A percentile compares a stretch with the other conserved stretches of the same genome.
These are phyloP conservation scores for Matsumyia berberina DNA, from an alignment of 2,888 invertebrate genomes.

Conservation along the genomic window DNA sequence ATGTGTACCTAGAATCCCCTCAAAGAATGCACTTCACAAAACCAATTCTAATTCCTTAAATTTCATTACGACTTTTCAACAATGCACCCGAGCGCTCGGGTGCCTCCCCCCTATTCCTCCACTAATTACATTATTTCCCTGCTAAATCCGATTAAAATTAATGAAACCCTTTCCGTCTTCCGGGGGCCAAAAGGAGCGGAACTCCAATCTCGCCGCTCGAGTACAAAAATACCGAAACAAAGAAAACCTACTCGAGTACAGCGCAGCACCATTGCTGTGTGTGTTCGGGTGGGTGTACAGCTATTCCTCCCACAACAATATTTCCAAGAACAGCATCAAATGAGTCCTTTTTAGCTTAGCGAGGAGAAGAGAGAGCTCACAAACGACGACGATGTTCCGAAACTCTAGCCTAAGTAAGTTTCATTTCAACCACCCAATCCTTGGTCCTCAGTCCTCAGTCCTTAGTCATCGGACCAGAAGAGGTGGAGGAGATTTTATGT, in stretches of 20 bases:
- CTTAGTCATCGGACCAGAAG: not conserved
- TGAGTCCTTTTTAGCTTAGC: slow-evolving; percentile 19
- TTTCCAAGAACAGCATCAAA: slow-evolving; percentile 14
- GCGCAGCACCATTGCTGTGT: not conserved
- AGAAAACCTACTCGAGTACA: slow-evolving; percentile 42
- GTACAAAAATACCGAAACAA: slow-evolving; percentile 60
- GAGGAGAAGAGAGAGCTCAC: not conserved
- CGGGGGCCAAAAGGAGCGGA: slow-evolving; percentile 27
- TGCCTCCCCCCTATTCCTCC: slow-evolving; percentile 8
- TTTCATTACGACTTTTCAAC: slow-evolving; percentile 56
- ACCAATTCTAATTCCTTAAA: slow-evolving; percentile 63
- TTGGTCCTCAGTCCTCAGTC: not conserved
- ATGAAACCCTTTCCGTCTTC: slow-evolving; percentile 62
- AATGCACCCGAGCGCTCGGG: slow-evolving; percentile 32
- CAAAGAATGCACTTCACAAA: slow-evolving; percentile 55
- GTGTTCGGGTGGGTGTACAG: slow-evolving; percentile 3
- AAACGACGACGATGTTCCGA: slow-evolving; percentile 4
- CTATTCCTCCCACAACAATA: slow-evolving; percentile 1
- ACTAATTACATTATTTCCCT: slow-evolving; percentile 68
- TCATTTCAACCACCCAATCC: no score
- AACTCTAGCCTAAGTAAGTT: not conserved
- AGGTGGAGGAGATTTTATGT: slow-evolving; percentile 19
- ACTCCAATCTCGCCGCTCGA: slow-evolving; percentile 56
- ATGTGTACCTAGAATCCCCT: not conserved
- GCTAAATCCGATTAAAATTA: slow-evolving; percentile 74